phyloP scores from a whole-genome alignment of 2,113 vertebrate genomes.

The Raphicerus campestris region DNA sequence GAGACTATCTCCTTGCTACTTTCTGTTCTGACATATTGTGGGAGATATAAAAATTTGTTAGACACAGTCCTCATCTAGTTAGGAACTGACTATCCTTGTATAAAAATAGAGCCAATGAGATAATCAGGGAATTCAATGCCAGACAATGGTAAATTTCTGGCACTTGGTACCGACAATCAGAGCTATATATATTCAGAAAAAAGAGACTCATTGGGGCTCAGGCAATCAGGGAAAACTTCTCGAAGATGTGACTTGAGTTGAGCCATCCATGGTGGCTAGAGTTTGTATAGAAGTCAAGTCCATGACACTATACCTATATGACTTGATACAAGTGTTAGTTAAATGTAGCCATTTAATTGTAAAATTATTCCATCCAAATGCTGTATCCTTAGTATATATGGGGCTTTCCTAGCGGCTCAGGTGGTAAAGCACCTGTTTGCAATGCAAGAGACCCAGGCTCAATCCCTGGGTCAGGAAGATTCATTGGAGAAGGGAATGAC shows the following conservation, averaged over 20 bases:
- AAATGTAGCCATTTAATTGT: not conserved
- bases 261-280: not conserved
- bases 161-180: not conserved
- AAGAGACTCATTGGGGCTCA: not conserved
- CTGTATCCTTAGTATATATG: not conserved
- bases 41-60: not conserved
- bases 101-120: constrained; percentile 12
- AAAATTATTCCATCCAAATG: not conserved
- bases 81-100: not conserved
- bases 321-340: not conserved
- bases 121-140: not conserved
- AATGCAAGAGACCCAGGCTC: not conserved
- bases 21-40: not conserved
- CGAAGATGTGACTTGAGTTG: not conserved
- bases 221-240: not conserved
- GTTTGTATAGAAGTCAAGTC: not conserved
- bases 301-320: not conserved
- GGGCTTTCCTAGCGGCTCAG: not conserved
- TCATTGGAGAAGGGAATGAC: not conserved
- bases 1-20: not conserved
- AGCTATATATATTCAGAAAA: not conserved
- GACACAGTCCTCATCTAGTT: not conserved
- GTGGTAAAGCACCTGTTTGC: not conserved
- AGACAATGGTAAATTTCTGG: not conserved
- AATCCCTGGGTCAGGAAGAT: not conserved